Conservation (phyloP, 2,113 vertebrate genomes). For the Octodon degus region DNA sequence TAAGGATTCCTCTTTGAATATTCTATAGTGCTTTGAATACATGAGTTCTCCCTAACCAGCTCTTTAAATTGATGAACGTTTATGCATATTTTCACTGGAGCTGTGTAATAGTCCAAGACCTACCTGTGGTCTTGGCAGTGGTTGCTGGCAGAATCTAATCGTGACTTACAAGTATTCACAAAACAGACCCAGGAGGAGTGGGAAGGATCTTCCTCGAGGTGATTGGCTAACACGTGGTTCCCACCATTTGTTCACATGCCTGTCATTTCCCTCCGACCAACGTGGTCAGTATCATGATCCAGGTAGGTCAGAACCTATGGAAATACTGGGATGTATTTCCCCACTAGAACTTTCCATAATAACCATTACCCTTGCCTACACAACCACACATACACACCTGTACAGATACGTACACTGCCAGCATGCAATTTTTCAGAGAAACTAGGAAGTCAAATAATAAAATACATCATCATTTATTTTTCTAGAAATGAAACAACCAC, state of each 20-base stretch:
- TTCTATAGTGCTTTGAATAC: background rate
- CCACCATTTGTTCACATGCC: background rate
- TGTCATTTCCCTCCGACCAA: background rate
- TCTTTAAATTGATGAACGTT: background rate
- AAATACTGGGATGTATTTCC: background rate
- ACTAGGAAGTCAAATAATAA: background rate
- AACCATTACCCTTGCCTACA: background rate
- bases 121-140: background rate
- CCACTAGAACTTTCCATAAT: background rate
- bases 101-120: background rate
- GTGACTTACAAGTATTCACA: background rate
- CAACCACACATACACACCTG: background rate
- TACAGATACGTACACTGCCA: background rate
- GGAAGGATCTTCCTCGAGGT: background rate
- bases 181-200: background rate
- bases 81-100: background rate
- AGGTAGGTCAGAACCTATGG: background rate
- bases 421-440: constrained; percentile 28
- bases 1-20: constrained; percentile 8
- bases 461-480: constrained; percentile 39
- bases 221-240: background rate
- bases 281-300: background rate
- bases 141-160: background rate
- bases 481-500: constrained; percentile 22
- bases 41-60: background rate